A percentile compares a stretch with the other conserved stretches of the same genome.
These are phyloP conservation scores for Tubulanus polymorphus DNA, from an alignment of 2,888 invertebrate species.

Conservation along the genomic window DNA sequence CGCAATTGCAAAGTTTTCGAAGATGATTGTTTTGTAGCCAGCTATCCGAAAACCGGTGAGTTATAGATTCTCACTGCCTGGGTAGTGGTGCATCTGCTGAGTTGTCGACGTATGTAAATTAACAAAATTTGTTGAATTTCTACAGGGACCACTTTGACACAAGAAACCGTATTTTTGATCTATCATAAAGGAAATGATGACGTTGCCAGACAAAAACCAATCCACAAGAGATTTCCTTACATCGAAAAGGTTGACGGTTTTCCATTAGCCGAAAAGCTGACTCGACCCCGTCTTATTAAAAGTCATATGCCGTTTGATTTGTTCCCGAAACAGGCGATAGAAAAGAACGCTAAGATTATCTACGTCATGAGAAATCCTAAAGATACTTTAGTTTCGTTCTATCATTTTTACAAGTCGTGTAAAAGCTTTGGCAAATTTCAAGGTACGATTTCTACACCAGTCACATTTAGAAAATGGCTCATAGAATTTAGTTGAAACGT, in stretches of 20 bases:
- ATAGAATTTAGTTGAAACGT: no score
- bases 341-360: not conserved
- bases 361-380: constrained; percentile 4
- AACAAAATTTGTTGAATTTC: no score
- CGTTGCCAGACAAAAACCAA: not conserved
- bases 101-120: no score
- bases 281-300: not conserved
- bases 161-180: not conserved
- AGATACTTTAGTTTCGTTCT: constrained; percentile 2
- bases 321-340: not conserved
- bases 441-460: no score
- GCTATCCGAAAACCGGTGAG: no score
- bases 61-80: no score
- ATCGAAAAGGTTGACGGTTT: not conserved
- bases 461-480: no score
- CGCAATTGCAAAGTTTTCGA: no score
- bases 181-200: not conserved
- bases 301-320: not conserved
- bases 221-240: not conserved
- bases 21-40: no score
- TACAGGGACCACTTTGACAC: not conserved
- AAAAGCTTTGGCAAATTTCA: not conserved
- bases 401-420: not conserved
- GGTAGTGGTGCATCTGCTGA: no score
- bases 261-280: not conserved